Base-by-base conservation (phyloP, 2,888 invertebrate species). In the Dryocosmus kuriphilus region DNA sequence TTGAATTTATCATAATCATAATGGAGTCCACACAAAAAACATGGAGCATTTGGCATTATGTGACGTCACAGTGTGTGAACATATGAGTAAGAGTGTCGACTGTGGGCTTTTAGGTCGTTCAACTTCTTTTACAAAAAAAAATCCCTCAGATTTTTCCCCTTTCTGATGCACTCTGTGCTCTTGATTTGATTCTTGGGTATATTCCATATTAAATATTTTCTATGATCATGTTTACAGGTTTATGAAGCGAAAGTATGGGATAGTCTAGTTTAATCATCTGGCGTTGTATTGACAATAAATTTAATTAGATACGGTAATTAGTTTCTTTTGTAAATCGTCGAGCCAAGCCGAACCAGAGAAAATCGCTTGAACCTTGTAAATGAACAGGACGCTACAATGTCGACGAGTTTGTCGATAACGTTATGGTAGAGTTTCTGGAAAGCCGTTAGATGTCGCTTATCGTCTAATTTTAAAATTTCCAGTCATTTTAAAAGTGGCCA, bases 401-500 rank as follows among this genome's bases (percentile, higher is more conserved):
- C 71, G 71, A 71, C 71, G 30, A n/a, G 19, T 32, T 71, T 46
- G 51, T 51, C 51, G 71, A 71, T 71, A 71, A 51, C 19, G 46
- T 71, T 27, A 5, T 9, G 4, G n/a, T 51, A 27, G 30, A 51
- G 46, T 71, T 71, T 27, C 51, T 22, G 30, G 30, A 71, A 71
- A 46, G 19, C n/a, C 71, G 71, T 32, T 30, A 71, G 71, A 71
- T 71, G 51, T 30, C 71, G 8, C 27, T 71, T 71, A 22, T 9
- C 9, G 51, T 51, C n/a, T 51, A 8, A 16, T 51, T 51, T 51
- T 8, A 8, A 51, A 8, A 16, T 51, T 51, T 51, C 3, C n/a
- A 51, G n/a, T 19, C 41, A 41, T 38, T 2, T n/a, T n/a, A n/a
- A n/a, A n/a, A n/a, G n/a, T n/a, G n/a, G n/a, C n/a, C n/a, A n/a